A percentile compares a stretch with the other conserved stretches of the same genome.
These are phyloP conservation scores for Natator depressus DNA, from an alignment of 2,113 vertebrate genomes.

Conservation along the genomic window DNA sequence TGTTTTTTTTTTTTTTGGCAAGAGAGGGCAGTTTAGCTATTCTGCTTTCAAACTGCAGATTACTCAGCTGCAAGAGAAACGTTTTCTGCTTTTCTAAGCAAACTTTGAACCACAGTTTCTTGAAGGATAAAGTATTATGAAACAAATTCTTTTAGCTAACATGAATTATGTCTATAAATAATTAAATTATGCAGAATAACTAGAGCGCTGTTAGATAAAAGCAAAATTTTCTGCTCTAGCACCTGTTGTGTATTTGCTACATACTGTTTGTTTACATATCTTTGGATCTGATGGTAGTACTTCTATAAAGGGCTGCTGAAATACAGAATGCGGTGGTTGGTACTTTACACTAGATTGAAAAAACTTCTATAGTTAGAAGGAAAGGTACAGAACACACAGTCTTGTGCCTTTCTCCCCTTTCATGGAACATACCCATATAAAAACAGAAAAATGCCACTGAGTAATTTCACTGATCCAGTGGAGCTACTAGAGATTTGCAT, in stretches of 20 bases:
- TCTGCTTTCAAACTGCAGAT: not conserved
- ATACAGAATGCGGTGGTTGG: fast-evolving
- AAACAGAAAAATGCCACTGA: not conserved
- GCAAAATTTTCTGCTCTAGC: not conserved
- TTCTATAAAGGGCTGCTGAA: fast-evolving
- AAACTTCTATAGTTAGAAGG: not conserved
- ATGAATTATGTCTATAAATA: not conserved
- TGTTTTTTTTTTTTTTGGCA: not conserved
- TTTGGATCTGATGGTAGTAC: not conserved
- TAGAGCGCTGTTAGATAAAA: not conserved
- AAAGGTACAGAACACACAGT: not conserved
- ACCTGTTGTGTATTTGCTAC: not conserved
- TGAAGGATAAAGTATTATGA: not conserved
- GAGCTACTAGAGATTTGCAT: not conserved
- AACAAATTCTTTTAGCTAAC: not conserved
- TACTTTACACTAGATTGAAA: not conserved
- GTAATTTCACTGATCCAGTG: not conserved
- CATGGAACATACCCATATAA: not conserved
- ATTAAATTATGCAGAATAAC: not conserved
- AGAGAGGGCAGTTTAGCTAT: not conserved
- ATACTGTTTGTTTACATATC: not conserved
- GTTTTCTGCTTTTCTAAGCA: not conserved
- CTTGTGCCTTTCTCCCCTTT: not conserved
- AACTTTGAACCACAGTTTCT: not conserved
- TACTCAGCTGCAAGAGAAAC: not conserved